Evolutionary conservation across 2,797 vertebrate species (phyloP).

Genomic region (Halcyon leucocephala): DNA sequence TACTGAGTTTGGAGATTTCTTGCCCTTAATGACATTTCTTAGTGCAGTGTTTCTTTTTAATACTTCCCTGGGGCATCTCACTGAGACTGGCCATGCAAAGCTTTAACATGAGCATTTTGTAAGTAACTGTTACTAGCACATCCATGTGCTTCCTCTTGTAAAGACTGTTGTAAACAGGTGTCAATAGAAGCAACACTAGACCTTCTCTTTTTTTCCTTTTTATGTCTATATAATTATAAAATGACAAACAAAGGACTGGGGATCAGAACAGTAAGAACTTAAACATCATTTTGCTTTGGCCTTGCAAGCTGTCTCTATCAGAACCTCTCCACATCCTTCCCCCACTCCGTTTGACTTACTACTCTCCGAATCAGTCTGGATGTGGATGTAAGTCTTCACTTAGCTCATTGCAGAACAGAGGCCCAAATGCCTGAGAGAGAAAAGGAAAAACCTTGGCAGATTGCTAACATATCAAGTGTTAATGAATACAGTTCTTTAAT

Average conservation of each 20-base stretch:
- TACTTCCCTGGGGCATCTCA: neutral
- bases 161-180: too few relatives aligned
- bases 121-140: neutral
- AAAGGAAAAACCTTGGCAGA: conserved; percentile 50
- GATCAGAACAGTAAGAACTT: neutral
- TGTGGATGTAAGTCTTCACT: neutral
- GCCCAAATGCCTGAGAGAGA: conserved; percentile 24
- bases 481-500: conserved; percentile 69
- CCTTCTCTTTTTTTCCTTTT: neutral
- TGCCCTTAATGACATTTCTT: neutral
- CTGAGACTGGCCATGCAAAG: neutral
- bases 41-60: neutral
- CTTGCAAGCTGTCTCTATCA: neutral
- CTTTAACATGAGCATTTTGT: neutral
- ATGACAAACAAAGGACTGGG: neutral
- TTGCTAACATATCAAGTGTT: conserved; percentile 62
- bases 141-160: neutral
- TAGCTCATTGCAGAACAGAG: neutral
- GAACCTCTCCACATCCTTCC: neutral
- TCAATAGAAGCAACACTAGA: neutral
- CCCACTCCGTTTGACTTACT: neutral
- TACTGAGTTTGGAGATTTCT: neutral
- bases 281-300: neutral
- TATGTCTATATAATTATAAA: neutral
- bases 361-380: neutral